Percentiles rank a stretch among this genome's conserved stretches.
Evolutionary conservation across 2,888 invertebrate genomes (phyloP).

Genomic region (Pollenia angustigena): DNA sequence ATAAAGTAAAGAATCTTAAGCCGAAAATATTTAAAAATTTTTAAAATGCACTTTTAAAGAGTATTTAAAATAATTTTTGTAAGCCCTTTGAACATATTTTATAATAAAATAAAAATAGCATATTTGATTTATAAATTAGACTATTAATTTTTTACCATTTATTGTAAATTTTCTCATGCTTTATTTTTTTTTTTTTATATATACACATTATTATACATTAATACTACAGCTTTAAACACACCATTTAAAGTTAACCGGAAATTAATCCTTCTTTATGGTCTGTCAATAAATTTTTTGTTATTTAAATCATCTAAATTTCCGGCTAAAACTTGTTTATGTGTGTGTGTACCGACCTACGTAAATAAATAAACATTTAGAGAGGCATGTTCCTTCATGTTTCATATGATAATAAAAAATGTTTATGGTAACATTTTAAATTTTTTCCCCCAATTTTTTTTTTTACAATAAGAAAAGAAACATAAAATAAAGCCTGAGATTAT

Average conservation of each 20-base stretch:
- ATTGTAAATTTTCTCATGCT: neutral
- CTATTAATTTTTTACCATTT: neutral
- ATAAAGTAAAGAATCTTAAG: no score
- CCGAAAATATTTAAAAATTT: no score
- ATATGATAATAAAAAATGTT: conserved; percentile 18
- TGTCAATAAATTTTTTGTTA: conserved; percentile 5
- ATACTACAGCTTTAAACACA: neutral
- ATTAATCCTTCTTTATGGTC: conserved; percentile 44
- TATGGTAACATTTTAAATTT: conserved; percentile 19
- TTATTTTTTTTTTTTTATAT: neutral
- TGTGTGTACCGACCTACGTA: neutral
- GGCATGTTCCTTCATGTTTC: neutral
- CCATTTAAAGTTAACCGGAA: conserved; percentile 40
- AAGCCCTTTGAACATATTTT: no score
- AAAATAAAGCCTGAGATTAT: conserved; percentile 44
- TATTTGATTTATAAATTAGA: neutral
- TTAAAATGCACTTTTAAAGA: no score
- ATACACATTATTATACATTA: neutral
- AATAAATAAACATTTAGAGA: neutral
- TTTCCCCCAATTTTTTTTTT: neutral
- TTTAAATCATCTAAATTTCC: conserved; percentile 37
- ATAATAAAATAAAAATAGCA: neutral
- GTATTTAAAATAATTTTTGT: no score
- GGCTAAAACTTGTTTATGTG: conserved; percentile 16
- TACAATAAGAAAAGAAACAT: neutral